Base-by-base conservation (phyloP, 2,888 invertebrate species). In the Tortricodes alternella region DNA sequence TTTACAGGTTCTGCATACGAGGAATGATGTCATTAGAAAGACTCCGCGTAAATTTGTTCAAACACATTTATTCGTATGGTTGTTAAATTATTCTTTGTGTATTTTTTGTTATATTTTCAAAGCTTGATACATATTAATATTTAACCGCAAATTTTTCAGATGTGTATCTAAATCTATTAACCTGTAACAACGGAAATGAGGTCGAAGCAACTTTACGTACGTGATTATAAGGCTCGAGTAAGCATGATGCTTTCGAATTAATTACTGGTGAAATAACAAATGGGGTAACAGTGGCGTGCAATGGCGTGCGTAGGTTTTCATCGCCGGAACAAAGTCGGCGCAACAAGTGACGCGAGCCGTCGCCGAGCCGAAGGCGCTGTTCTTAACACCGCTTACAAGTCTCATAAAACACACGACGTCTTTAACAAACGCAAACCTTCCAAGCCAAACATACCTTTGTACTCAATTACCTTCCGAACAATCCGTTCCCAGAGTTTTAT, bases 231-330 rank as follows among this genome's bases (percentile, higher is more conserved):
- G 39, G 49, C 52, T 55, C 44, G 27, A 44, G 55, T 60, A 60
- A 64, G 56, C 52, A 59, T 59, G 65, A 67, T 64, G 67, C 66
- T 67, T 67, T 73, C 60, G 67, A 73, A 72, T 76, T 76, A 78
- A 80, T 84, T 80, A 77, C 73, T 72, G 73, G 72, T 74, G 76
- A 74, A 78, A 80, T 76, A 80, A 79, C 76, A 76, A 70, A 71
- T 73, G 73, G 68, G 71, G 67, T 73, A 67, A 70, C 69, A 71
- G 73, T 81, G 73, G 82, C 85, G 82, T 84, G 87, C 79, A 74
- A 71, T 76, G 67, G 76, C 83, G 80, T 87, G 87, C 85, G 87
- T 85, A 85, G 81, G 85, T 84, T 88, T 81, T 86, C 83, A 82
- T 73, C 79, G 78, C 78, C 78, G 77, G 76, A 80, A 88, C 85